Percentiles rank a stretch among this genome's conserved stretches.
Conservation (phyloP, 2,113 vertebrate genomes). For the Nycticorax nycticorax region DNA sequence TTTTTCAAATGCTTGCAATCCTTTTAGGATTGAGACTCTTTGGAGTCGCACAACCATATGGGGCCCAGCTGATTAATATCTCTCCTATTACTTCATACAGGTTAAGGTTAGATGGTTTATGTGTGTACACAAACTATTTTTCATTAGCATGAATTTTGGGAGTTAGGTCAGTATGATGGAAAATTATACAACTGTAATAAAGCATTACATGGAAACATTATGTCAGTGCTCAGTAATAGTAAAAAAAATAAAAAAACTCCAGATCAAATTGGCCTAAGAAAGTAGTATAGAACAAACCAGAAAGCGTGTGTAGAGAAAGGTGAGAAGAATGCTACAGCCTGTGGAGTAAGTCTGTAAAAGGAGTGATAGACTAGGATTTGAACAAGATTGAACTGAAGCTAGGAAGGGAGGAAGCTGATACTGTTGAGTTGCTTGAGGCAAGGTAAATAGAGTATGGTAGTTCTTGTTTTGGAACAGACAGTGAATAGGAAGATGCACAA, state of each 20-base stretch:
- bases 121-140: not conserved
- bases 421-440: not conserved
- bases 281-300: not conserved
- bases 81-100: not conserved
- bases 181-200: not conserved
- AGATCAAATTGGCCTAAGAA: not conserved
- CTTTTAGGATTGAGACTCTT: not conserved
- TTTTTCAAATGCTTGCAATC: not conserved
- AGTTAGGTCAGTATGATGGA: not conserved
- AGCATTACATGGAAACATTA: not conserved
- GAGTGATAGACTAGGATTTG: not conserved
- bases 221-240: not conserved
- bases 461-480: not conserved
- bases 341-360: not conserved
- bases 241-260: not conserved
- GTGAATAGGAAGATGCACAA: not conserved
- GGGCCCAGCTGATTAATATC: not conserved
- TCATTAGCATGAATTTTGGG: not conserved
- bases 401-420: not conserved
- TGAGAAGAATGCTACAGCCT: not conserved
- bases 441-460: not conserved
- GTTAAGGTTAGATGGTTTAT: not conserved
- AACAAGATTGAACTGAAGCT: not conserved
- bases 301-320: not conserved
- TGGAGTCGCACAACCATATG: rapidly evolving